Evolutionary conservation across 1,140 invertebrate species (phyloP), one percentile per base, ranked within the genome.

Genomic region (Pseudomyrmex dendroicus): DNA sequence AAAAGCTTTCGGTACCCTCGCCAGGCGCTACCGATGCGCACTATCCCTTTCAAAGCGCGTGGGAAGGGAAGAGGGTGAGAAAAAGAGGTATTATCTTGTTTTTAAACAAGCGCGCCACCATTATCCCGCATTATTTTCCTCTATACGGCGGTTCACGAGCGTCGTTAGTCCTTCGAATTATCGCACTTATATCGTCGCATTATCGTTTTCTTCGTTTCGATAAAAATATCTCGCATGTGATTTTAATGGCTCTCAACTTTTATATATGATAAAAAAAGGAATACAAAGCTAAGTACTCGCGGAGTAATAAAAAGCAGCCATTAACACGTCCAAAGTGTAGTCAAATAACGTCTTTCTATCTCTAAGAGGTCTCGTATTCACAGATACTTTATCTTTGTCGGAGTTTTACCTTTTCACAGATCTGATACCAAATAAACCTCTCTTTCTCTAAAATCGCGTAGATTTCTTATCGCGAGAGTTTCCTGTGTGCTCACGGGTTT

Each of bases 1-100:
- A 87, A 89, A 89, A 89, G 74, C 85, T 56, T 59, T 73, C 50
- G 85, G 20, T 62, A 73, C 13, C 35, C 12, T 12, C 25, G 46
- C 52, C 77, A 83, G 82, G 63, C 82, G 85, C 85, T 85, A 61
- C 12, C 67, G 66, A 70, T 78, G 64, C 54, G 57, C 10, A 7
- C 12, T 70, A n/a, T 66, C 2, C 12, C 13, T 22, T 17, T 35
- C 35, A 35, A 52, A 7, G 50, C 54, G 12, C 7, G 5, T 35
- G 5, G 35, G 35, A 35, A 4, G 35, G 5, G 35, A 35, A 5
- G 5, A 5, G 35, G 5, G 35, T 35, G 12, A n/a, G 44, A 72
- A 59, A 48, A 72, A 25, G 54, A 59, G 54, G 22, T 54, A 72
- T 80, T 72, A 80, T 80, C 76, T 72, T 59, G 54, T 80, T 72